Conservation (phyloP, 2,113 vertebrate genomes). For the Haemorhous mexicanus region DNA sequence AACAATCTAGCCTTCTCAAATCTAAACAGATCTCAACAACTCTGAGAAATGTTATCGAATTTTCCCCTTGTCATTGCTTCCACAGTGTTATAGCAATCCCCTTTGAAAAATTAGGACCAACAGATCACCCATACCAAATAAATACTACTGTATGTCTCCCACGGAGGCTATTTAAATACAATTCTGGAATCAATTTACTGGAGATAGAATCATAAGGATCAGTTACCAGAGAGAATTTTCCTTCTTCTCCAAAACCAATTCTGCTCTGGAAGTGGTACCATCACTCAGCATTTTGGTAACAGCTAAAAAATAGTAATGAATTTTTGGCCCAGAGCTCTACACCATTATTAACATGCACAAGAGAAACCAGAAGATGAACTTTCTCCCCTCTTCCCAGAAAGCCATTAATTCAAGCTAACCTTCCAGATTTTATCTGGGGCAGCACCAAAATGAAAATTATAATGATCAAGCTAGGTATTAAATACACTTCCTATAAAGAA, state of each 20-base stretch:
- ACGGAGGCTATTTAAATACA: neutral
- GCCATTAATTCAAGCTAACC: constrained; percentile 22
- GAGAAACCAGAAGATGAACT: neutral
- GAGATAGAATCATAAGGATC: neutral
- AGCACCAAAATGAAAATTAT: constrained; percentile 20
- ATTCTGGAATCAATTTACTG: neutral
- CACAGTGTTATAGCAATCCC: neutral
- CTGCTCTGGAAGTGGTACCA: neutral
- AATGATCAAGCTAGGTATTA: neutral
- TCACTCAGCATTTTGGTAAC: neutral
- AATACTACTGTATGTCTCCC: neutral
- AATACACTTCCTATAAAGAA: neutral
- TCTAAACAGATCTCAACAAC: neutral
- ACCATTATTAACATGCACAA: neutral
- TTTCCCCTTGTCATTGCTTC: neutral
- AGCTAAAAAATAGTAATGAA: neutral
- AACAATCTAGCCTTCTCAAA: neutral
- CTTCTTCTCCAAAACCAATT: constrained; percentile 4
- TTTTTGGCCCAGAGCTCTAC: neutral
- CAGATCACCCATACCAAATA: neutral
- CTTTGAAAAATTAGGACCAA: neutral
- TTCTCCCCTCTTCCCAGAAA: constrained; percentile 19
- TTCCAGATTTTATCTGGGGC: neutral
- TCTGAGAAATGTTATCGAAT: neutral
- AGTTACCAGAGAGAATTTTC: neutral